phyloP scores from a whole-genome alignment of 2,888 invertebrate genomes.

The Zhengitettix transpicula region DNA sequence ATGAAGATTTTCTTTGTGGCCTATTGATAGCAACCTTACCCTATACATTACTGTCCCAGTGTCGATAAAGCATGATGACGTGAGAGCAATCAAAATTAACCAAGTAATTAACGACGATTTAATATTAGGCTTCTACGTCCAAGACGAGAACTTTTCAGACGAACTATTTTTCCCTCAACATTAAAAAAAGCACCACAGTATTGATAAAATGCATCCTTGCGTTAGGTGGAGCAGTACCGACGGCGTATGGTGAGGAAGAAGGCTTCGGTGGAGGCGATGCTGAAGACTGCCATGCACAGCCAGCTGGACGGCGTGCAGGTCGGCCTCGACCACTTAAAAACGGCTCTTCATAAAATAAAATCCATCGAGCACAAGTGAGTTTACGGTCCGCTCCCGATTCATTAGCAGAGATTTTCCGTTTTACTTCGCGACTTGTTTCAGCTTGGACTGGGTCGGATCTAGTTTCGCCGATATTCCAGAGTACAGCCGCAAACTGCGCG shows the following conservation, averaged over 20 bases:
- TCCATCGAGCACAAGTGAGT: slow-evolving; percentile 48
- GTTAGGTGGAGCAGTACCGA: slow-evolving; percentile 57
- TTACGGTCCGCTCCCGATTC: slow-evolving; percentile 12
- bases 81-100: no score
- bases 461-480: slow-evolving; percentile 61
- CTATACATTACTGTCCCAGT: no score
- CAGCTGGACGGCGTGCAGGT: slow-evolving; percentile 92
- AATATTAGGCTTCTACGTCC: background rate
- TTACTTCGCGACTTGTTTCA: slow-evolving; percentile 20
- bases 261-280: slow-evolving; percentile 81
- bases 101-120: no score
- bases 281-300: slow-evolving; percentile 97
- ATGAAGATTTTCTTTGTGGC: no score
- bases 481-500: slow-evolving; percentile 62
- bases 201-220: background rate
- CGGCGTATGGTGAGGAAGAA: slow-evolving; percentile 59
- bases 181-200: no score
- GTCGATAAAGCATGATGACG: no score
- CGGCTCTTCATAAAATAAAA: slow-evolving; percentile 66
- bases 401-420: background rate
- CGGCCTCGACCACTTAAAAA: slow-evolving; percentile 77
- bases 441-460: slow-evolving; percentile 59
- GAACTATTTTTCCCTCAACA: background rate
- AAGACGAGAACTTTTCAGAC: background rate
- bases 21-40: no score